Percentiles rank a stretch among this genome's conserved stretches.
phyloP scores from a whole-genome alignment of 2,888 invertebrate species.

The Drosophila ezoana region DNA sequence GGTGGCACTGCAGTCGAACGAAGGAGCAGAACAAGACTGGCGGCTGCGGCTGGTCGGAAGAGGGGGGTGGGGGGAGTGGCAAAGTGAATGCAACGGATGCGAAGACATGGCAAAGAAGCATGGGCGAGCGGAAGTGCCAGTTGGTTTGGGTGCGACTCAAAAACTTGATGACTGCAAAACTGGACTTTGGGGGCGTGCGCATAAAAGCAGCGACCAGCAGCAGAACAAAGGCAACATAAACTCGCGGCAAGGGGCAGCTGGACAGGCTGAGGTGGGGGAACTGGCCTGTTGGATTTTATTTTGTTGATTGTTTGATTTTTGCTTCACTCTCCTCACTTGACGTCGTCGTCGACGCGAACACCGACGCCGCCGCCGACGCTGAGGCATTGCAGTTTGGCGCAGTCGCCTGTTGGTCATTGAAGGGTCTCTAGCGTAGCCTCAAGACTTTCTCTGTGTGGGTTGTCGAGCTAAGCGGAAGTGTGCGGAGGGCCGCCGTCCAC shows the following conservation, averaged over 20 bases:
- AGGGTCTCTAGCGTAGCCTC: slow-evolving; percentile 77
- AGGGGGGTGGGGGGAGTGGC: slow-evolving; percentile 14
- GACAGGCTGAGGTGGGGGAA: slow-evolving; percentile 32
- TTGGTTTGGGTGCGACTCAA: slow-evolving; percentile 55
- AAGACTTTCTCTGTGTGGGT: slow-evolving; percentile 71
- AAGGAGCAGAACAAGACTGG: slow-evolving; percentile 57
- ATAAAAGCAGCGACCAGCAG: slow-evolving; percentile 57
- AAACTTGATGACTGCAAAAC: slow-evolving; percentile 75
- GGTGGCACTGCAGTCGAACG: slow-evolving; percentile 66
- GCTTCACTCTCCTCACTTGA: slow-evolving; percentile 54
- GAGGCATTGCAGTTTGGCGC: slow-evolving; percentile 70
- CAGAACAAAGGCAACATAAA: slow-evolving; percentile 61
- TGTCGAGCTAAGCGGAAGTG: slow-evolving; percentile 64
- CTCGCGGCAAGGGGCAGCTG: slow-evolving; percentile 30
- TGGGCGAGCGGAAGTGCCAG: slow-evolving; percentile 67
- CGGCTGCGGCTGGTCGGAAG: not conserved
- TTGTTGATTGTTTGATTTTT: slow-evolving; percentile 80
- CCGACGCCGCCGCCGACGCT: not conserved
- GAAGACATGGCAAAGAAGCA: slow-evolving; percentile 80
- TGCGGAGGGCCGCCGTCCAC: slow-evolving; percentile 39
- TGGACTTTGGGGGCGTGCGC: slow-evolving; percentile 74
- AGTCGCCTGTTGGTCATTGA: slow-evolving; percentile 68
- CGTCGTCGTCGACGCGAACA: slow-evolving; percentile 19
- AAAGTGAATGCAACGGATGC: slow-evolving; percentile 79
- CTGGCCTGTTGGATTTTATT: slow-evolving; percentile 67